A percentile compares a stretch with the other conserved stretches of the same genome.
Evolutionary conservation across 2,888 invertebrate genomes (phyloP).

Genomic region (Caenorhabditis parvicauda): DNA sequence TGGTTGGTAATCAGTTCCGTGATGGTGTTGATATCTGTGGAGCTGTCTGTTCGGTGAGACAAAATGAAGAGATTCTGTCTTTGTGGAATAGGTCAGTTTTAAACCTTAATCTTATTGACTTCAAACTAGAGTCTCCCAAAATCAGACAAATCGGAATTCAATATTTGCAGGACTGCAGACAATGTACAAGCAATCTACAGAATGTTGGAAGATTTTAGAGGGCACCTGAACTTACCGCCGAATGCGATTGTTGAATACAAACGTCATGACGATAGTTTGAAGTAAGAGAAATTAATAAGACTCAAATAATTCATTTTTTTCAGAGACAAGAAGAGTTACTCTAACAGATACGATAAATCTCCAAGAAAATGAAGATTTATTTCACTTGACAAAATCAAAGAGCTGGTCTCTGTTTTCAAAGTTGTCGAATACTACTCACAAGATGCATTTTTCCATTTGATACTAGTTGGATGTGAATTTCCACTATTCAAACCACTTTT

Average conservation of each 20-base stretch:
- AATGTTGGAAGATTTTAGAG: constrained; percentile 88
- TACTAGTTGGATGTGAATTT: too few species aligned
- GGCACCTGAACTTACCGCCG: constrained; percentile 89
- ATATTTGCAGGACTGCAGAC: constrained; percentile 75
- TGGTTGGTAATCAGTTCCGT: constrained; percentile 73
- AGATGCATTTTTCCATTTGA: too few species aligned
- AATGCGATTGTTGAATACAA: constrained; percentile 89
- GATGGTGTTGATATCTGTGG: constrained; percentile 90
- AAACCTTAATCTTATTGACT: not conserved
- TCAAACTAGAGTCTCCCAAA: not conserved
- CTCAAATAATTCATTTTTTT: not conserved
- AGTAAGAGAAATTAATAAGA: constrained; percentile 68
- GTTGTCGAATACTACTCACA: too few species aligned
- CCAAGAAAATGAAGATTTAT: too few species aligned
- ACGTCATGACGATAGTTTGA: constrained; percentile 72
- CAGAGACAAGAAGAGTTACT: constrained; percentile 67
- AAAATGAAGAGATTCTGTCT: constrained; percentile 70
- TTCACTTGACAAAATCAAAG: too few species aligned
- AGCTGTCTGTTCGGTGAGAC: constrained; percentile 88
- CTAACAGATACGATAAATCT: too few species aligned
- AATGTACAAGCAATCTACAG: constrained; percentile 83
- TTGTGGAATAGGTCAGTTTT: constrained; percentile 39
- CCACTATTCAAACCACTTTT: too few species aligned
- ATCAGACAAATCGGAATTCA: not conserved
- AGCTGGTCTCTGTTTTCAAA: too few species aligned